These are phyloP conservation scores for Ramphastos sulfuratus DNA, from an alignment of 2,113 vertebrate genomes.

Conservation along the genomic window DNA sequence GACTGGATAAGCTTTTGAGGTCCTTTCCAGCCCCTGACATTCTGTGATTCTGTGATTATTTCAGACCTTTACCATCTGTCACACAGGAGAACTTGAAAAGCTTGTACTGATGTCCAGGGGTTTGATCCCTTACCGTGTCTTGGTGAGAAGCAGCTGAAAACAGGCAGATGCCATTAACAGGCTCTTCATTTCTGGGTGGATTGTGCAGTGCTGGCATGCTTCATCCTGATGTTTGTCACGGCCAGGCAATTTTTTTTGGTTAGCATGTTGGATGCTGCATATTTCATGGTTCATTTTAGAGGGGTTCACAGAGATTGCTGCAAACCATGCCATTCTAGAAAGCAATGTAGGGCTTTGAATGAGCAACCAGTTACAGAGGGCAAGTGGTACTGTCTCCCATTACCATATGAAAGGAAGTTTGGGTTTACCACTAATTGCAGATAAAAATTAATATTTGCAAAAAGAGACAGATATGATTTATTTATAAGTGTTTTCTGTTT, in stretches of 20 bases:
- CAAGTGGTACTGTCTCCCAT: constrained; percentile 16
- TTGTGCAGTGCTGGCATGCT: background rate
- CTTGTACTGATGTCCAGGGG: background rate
- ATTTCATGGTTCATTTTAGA: constrained; percentile 7
- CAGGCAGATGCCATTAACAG: background rate
- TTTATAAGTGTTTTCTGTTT: constrained; percentile 59
- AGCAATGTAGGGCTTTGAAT: constrained; percentile 12
- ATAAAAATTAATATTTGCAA: constrained; percentile 61
- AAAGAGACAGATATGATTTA: constrained; percentile 50
- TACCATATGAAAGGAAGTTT: constrained; percentile 46
- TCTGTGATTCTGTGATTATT: background rate
- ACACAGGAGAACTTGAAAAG: background rate
- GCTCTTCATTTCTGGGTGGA: background rate
- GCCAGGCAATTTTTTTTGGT: background rate
- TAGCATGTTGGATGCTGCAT: background rate
- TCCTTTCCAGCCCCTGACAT: too few relatives aligned
- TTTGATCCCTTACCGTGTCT: background rate
- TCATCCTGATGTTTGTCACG: background rate
- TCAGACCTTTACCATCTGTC: background rate
- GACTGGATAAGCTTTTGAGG: too few relatives aligned
- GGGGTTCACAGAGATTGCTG: background rate
- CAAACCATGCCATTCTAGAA: constrained; percentile 12
- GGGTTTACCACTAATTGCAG: constrained; percentile 66
- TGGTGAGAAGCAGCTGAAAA: background rate
- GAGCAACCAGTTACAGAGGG: constrained; percentile 7